phyloP scores from a whole-genome alignment of 2,888 invertebrate species.

The Cephus sareptanus region DNA sequence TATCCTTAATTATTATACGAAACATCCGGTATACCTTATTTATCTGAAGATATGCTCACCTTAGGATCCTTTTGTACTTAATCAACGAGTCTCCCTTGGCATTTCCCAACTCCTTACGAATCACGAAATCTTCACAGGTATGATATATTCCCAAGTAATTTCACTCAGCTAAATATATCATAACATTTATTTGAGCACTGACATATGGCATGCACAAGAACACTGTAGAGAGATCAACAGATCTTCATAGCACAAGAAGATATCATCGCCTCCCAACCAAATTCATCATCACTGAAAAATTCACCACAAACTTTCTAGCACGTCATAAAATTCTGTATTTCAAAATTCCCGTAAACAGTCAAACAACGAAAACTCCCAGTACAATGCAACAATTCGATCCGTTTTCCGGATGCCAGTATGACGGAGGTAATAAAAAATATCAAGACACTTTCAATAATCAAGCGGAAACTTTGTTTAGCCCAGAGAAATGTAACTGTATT shows the following conservation, averaged over 20 bases:
- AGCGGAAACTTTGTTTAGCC: background rate
- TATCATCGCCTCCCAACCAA: background rate
- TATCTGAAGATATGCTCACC: background rate
- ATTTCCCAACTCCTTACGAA: background rate
- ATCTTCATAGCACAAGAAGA: background rate
- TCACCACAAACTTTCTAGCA: background rate
- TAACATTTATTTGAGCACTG: background rate
- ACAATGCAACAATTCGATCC: background rate
- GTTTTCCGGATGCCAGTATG: background rate
- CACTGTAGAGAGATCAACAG: background rate
- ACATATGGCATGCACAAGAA: background rate
- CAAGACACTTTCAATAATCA: background rate
- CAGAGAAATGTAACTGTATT: background rate
- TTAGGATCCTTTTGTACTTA: background rate
- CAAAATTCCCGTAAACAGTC: background rate
- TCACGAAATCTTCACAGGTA: background rate
- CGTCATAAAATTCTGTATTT: background rate
- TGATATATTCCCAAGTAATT: background rate
- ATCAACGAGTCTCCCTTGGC: background rate
- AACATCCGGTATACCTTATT: background rate
- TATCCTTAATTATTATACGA: background rate
- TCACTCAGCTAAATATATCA: background rate
- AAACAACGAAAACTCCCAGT: background rate
- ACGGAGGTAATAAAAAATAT: background rate
- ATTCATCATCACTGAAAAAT: background rate